A percentile compares a stretch with the other conserved stretches of the same genome.
Evolutionary conservation across 2,113 vertebrate genomes (phyloP).

Genomic region (Megalops atlanticus): DNA sequence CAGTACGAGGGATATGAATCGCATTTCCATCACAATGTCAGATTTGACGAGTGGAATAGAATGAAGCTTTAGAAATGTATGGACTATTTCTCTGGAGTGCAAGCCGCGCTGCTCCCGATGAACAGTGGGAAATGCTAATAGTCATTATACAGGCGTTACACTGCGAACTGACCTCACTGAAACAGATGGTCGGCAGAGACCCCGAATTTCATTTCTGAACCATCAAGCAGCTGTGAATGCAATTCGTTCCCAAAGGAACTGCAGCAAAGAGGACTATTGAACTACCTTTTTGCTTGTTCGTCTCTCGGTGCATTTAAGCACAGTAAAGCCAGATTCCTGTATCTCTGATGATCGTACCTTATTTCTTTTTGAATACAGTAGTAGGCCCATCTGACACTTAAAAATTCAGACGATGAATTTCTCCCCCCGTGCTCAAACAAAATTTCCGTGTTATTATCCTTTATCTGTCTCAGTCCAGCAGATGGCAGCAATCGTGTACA

Average conservation of each 20-base stretch:
- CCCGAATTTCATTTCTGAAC: slow-evolving; percentile 10
- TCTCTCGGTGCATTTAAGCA: neutral
- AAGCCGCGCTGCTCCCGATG: neutral
- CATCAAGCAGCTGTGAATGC: slow-evolving; percentile 16
- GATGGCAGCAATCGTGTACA: slow-evolving; percentile 49
- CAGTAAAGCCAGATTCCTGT: neutral
- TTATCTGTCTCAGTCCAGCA: slow-evolving; percentile 44
- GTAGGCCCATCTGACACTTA: too few species aligned
- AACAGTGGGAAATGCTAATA: neutral
- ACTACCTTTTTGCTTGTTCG: neutral
- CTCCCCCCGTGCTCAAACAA: neutral
- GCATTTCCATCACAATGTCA: neutral
- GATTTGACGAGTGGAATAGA: neutral
- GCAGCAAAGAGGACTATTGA: neutral
- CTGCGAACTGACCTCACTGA: slow-evolving; percentile 1
- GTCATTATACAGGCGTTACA: slow-evolving; percentile 14
- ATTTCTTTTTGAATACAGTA: too few species aligned
- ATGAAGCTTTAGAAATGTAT: neutral
- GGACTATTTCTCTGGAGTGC: neutral
- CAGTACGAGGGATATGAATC: neutral
- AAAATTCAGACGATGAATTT: too few species aligned
- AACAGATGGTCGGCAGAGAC: slow-evolving; percentile 7
- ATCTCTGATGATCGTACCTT: too few species aligned
- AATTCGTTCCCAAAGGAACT: slow-evolving; percentile 2
- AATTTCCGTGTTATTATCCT: neutral